These are phyloP conservation scores for Agapetus fuscipes DNA, from an alignment of 2,888 invertebrate species.

Conservation along the genomic window DNA sequence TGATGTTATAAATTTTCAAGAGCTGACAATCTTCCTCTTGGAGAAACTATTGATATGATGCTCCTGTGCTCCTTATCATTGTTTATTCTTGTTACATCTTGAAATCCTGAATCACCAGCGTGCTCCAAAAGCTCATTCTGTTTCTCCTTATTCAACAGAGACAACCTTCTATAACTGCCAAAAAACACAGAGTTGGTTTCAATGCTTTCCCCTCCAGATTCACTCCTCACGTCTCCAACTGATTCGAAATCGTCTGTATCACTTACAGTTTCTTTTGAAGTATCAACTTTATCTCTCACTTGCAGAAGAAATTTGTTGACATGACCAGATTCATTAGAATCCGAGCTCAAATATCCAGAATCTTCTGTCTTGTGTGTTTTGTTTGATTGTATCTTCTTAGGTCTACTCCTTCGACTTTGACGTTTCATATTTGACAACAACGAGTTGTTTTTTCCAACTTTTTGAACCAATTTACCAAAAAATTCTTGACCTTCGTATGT, in stretches of 20 bases:
- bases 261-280: slow-evolving; percentile 33
- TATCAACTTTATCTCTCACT: slow-evolving; percentile 25
- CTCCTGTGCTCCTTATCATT: slow-evolving; percentile 9
- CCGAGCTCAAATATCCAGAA: slow-evolving; percentile 79
- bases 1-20: slow-evolving; percentile 17
- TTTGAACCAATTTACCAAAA: slow-evolving; percentile 23
- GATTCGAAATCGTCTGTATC: slow-evolving; percentile 69
- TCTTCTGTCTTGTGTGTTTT: slow-evolving; percentile 51
- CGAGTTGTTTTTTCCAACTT: slow-evolving; percentile 20
- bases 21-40: slow-evolving; percentile 11
- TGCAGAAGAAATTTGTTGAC: slow-evolving; percentile 41
- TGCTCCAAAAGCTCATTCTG: slow-evolving; percentile 2
- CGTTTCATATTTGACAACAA: slow-evolving; percentile 14
- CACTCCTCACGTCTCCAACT: slow-evolving; percentile 68
- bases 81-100: slow-evolving; percentile 6
- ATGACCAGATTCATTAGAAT: slow-evolving; percentile 56
- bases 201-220: slow-evolving; percentile 78
- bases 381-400: slow-evolving; percentile 24
- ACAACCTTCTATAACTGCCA: slow-evolving; percentile 51
- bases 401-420: slow-evolving; percentile 20
- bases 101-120: slow-evolving; percentile 5
- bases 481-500: slow-evolving; percentile 6
- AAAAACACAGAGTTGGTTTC: slow-evolving; percentile 83
- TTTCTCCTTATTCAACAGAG: slow-evolving; percentile 11
- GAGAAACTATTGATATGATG: slow-evolving; percentile 12